Conservation (phyloP, 2,797 vertebrate genomes). For the Sandelia bainsii region DNA sequence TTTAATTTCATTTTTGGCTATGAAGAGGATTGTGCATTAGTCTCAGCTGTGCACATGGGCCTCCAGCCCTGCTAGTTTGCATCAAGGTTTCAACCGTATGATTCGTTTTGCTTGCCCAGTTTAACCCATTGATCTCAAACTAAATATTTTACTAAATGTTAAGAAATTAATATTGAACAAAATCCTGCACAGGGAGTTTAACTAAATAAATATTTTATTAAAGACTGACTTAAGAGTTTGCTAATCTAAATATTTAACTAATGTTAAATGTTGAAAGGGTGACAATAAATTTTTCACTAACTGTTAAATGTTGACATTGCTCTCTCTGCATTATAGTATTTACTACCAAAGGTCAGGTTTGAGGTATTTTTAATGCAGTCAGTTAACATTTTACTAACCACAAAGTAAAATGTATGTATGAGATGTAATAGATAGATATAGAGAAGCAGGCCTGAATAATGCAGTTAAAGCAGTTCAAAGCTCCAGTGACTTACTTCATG, state of each 20-base stretch:
- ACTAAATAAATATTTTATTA: slow-evolving; percentile 45
- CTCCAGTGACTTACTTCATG: background rate
- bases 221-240: slow-evolving; percentile 28
- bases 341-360: slow-evolving; percentile 9
- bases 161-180: slow-evolving; percentile 34
- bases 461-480: slow-evolving; percentile 9
- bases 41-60: background rate
- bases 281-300: slow-evolving; percentile 25
- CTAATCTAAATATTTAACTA: slow-evolving; percentile 39
- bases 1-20: background rate
- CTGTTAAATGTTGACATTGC: slow-evolving; percentile 17
- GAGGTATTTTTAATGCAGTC: background rate
- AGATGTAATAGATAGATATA: background rate
- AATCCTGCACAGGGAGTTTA: background rate
- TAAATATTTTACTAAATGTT: slow-evolving; percentile 40
- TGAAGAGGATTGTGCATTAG: background rate
- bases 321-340: background rate
- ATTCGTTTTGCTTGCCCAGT: background rate
- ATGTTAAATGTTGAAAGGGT: slow-evolving; percentile 22
- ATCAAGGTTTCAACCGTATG: background rate
- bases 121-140: background rate
- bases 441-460: slow-evolving; percentile 17
- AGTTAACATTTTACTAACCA: background rate
- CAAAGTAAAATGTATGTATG: background rate
- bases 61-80: background rate